Percentiles rank a stretch among this genome's conserved stretches.
phyloP scores from a whole-genome alignment of 2,797 vertebrate genomes.

The Tragelaphus eurycerus region DNA sequence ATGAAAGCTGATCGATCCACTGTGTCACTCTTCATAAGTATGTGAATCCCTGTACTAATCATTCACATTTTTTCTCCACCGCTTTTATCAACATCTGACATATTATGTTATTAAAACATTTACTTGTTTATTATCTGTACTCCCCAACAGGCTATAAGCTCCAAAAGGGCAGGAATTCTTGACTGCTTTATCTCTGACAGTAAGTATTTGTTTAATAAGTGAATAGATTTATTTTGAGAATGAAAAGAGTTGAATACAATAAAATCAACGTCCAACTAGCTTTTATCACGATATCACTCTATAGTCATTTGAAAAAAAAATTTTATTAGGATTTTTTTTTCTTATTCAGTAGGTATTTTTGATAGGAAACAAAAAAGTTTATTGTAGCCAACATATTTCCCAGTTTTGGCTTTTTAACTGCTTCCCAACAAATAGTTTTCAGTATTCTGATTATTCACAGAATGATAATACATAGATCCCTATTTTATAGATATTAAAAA shows the following conservation, averaged over 20 bases:
- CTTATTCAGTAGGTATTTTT: neutral
- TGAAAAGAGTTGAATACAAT: conserved; percentile 17
- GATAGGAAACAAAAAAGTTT: neutral
- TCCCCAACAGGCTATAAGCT: neutral
- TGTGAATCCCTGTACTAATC: neutral
- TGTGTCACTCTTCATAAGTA: neutral
- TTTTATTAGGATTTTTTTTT: neutral
- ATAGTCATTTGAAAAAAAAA: neutral
- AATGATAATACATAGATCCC: neutral
- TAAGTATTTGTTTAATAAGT: neutral
- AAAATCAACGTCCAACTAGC: neutral
- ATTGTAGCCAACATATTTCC: neutral
- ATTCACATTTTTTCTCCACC: neutral
- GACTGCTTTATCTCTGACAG: neutral
- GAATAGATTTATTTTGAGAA: conserved; percentile 1
- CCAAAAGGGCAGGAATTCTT: neutral
- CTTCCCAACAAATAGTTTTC: neutral
- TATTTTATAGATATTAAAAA: neutral
- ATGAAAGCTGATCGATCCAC: neutral
- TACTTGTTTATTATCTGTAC: neutral
- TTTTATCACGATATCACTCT: neutral
- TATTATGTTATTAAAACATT: neutral
- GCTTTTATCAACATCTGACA: neutral
- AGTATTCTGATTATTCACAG: neutral
- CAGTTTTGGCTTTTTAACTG: neutral